These are phyloP conservation scores for Papio anubis DNA, from an alignment of 2,113 vertebrate species.

Conservation along the genomic window DNA sequence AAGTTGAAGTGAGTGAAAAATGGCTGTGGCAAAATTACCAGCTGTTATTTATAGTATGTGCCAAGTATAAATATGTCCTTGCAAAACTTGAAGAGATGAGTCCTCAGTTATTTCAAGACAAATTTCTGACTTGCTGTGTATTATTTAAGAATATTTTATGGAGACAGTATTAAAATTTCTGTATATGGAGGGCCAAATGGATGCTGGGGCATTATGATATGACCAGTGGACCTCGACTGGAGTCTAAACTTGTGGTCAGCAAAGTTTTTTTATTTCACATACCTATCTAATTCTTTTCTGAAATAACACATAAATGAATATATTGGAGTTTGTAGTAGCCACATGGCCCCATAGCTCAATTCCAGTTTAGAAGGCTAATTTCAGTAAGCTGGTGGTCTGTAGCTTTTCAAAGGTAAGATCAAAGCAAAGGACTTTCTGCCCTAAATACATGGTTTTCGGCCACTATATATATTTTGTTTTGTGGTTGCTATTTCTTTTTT, in stretches of 20 bases:
- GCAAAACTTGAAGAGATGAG: slow-evolving; percentile 74
- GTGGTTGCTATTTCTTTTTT: slow-evolving; percentile 10
- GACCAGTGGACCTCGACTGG: background rate
- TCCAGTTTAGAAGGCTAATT: background rate
- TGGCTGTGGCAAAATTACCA: slow-evolving; percentile 67
- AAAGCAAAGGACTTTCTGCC: background rate
- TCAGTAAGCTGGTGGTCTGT: background rate
- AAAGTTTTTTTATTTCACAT: background rate
- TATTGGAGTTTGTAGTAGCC: background rate
- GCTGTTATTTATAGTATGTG: slow-evolving; percentile 77
- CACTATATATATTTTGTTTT: background rate
- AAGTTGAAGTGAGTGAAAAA: slow-evolving; percentile 70
- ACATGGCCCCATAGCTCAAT: background rate
- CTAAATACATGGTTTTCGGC: background rate
- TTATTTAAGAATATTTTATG: slow-evolving; percentile 66
- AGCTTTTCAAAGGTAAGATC: slow-evolving; percentile 30
- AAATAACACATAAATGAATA: background rate
- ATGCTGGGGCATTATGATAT: background rate
- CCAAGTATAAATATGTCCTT: slow-evolving; percentile 79
- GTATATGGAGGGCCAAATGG: background rate
- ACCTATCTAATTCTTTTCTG: background rate
- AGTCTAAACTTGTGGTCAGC: slow-evolving; percentile 9
- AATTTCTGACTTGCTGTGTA: slow-evolving; percentile 70
- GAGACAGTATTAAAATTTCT: slow-evolving; percentile 43
- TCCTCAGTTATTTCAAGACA: slow-evolving; percentile 75